Evolutionary conservation across 2,797 vertebrate species (phyloP), one percentile per base, ranked within the genome.

Genomic region (Parauchenoglanis ngamensis): DNA sequence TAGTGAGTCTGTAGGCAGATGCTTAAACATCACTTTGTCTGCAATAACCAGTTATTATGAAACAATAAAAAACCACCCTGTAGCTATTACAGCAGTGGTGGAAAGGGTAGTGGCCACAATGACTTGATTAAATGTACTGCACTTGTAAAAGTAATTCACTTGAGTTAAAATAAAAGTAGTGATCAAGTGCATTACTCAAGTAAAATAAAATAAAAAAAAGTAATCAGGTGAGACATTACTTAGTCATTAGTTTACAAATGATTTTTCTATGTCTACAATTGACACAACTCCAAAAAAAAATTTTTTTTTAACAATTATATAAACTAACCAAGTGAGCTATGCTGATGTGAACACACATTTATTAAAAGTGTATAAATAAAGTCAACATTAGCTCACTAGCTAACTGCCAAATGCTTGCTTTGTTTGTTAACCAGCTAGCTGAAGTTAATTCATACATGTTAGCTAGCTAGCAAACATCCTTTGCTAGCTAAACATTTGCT

Each of bases 31-130:
- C 31, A 68, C 65, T 84, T 84, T 44, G 73, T 85, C 76, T 86
- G 84, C 83, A 84, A 88, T 65, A 83, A 87, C 63, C 75, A 61
- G 78, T 85, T 89, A 82, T 87, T 90, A 85, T 76, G 7, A n/a
- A 46, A 70, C 70, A 17, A 54, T 56, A 77, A 86, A 86, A 87
- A 83, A 17, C 0, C 2, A 54, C 57, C 28, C 63, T 79, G 73
- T 81, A 80, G 76, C 80, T 87, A 89, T 90, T 90, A 83, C 80
- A 65, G 25, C 84, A 76, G 46, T 49, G 46, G 25, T 76, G 13
- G 19, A 44, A 72, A 72, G 19, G 21, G 35, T 4, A 72, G 7
- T n/a, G 13, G 7, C 46, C 46, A 52, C 46, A 79, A 17, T 79
- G 52, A 23, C 54, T 11, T 79, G 52, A 28, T 17, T 57, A 35